Evolutionary conservation across 2,888 invertebrate species (phyloP).

Genomic region (Prenolepis imparis): DNA sequence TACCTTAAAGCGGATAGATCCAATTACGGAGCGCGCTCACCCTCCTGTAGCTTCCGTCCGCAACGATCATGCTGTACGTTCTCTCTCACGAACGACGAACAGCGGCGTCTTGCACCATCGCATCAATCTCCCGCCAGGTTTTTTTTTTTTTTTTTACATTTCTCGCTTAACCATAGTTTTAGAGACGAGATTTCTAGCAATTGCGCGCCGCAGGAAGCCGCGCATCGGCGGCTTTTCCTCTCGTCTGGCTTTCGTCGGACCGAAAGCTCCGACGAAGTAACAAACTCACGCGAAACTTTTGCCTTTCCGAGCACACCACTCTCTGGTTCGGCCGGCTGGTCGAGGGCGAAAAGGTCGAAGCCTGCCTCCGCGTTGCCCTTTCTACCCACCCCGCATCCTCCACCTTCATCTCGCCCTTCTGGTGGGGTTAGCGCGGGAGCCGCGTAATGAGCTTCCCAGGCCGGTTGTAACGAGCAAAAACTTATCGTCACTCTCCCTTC

Average conservation of each 20-base stretch:
- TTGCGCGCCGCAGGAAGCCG: conserved; percentile 53
- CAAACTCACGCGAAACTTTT: conserved; percentile 68
- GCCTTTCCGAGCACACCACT: conserved; percentile 23
- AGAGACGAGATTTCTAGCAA: conserved; percentile 32
- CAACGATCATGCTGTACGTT: conserved; percentile 14
- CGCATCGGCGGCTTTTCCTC: conserved; percentile 4
- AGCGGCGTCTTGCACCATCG: conserved; percentile 8
- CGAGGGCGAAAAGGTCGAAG: conserved; percentile 73
- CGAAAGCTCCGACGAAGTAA: conserved; percentile 49
- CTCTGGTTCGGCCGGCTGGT: conserved; percentile 47
- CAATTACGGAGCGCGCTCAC: conserved; percentile 55
- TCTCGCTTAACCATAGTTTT: conserved; percentile 65
- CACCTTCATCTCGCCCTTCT: conserved; percentile 55
- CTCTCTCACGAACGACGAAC: conserved; percentile 1
- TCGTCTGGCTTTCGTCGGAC: conserved; percentile 53
- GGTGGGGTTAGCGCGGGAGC: conserved; percentile 63
- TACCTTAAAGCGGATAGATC: conserved; percentile 69
- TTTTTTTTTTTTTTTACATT: conserved; percentile 51
- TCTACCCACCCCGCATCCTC: conserved; percentile 30
- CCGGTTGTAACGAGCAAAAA: conserved; percentile 84
- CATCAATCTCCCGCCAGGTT: conserved; percentile 37
- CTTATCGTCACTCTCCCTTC: conserved; percentile 84
- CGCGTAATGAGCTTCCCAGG: conserved; percentile 83
- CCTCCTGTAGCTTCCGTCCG: conserved; percentile 23
- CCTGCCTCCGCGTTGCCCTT: conserved; percentile 55